Base-by-base conservation (phyloP, 2,888 invertebrate species). In the Meteorus colon region DNA sequence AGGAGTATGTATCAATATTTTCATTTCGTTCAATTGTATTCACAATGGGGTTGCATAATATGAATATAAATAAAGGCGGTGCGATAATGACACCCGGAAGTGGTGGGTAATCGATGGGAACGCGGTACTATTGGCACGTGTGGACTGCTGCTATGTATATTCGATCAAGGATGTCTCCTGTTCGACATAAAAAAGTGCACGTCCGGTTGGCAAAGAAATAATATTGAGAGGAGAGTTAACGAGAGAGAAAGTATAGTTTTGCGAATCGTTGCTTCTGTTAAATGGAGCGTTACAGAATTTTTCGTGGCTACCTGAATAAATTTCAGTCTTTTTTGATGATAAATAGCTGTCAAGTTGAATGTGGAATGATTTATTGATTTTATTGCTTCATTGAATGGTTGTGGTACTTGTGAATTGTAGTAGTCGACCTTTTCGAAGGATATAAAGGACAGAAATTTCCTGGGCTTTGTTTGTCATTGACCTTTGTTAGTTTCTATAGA, bases 1-100 rank as follows among this genome's bases (percentile, higher is more conserved):
- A 41, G 41, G 41, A 12, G 41, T 41, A 6, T 41, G 12, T 41
- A 41, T 55, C n/a, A 10, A 55, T 55, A 19, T 55, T 19, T 55
- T 55, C n/a, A 19, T 19, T 55, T n/a, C 8, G 19, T 55, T 55
- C 6, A 24, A 55, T 55, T 55, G 66, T 65, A 65, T 37, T 65
- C n/a, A 37, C n/a, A 37, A 37, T 19, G 19, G 34, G 19, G 34
- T 10, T 19, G 8, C 29, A 27, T 62, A 27, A 31, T 59, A 29
- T 29, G 4, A 14, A 31, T 62, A 34, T 34, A 29, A 55, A 55
- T 55, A 29, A 69, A 55, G 48, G 14, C n/a, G 60, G 70, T 37
- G 19, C 37, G 29, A n/a, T 34, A 72, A 63, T 19, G 45, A n/a
- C 48, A 72, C 60, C 16, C 72, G 72, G 72, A 72, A 72, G 63